Base-by-base conservation (phyloP, 2,888 invertebrate genomes). In the Agrochola litura region DNA sequence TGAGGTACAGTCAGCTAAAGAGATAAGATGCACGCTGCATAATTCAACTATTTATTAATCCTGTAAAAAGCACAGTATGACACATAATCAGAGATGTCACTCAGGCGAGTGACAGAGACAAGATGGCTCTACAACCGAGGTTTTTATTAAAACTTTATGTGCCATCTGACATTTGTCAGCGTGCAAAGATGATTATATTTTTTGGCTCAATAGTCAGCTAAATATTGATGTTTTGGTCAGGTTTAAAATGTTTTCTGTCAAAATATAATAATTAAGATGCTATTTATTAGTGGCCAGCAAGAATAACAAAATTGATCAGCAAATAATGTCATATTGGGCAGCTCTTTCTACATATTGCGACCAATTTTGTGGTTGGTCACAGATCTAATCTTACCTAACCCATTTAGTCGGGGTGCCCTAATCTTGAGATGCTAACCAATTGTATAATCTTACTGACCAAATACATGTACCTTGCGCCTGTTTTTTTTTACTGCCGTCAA, bases 1-100 rank as follows among this genome's bases (percentile, higher is more conserved):
- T 52, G 72, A 41, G 72, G 71, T 71, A 72, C 25, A 72, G 41
- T 71, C 16, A 41, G 14, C 22, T 1, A 52, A 41, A 54, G 16
- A 41, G 6, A 14, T 52, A 41, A 19, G 19, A 3, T 37, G 4
- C 8, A 22, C 5, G 52, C 6, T 2, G 16, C 5, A 41, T 41
- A 64, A 16, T 37, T n/a, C 8, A 9, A 14, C 1, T 30, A 1
- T 6, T 10, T 16, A 12, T 25, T 14, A 25, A 25, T 5, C 8
- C 49, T 41, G n/a, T 22, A 1, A 9, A 14, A 64, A 9, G 14
- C 41, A 63, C 22, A 22, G n/a, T 14, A 30, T 5, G 60, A 30
- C 30, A 6, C 60, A 19, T 61, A 61, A 61, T 19, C 19, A 58
- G 58, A 58, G 58, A 25, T 14, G 16, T 16, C 25, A 60, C 25